These are phyloP conservation scores for Lucinisca nassula DNA, from an alignment of 2,888 invertebrate species.

Conservation along the genomic window DNA sequence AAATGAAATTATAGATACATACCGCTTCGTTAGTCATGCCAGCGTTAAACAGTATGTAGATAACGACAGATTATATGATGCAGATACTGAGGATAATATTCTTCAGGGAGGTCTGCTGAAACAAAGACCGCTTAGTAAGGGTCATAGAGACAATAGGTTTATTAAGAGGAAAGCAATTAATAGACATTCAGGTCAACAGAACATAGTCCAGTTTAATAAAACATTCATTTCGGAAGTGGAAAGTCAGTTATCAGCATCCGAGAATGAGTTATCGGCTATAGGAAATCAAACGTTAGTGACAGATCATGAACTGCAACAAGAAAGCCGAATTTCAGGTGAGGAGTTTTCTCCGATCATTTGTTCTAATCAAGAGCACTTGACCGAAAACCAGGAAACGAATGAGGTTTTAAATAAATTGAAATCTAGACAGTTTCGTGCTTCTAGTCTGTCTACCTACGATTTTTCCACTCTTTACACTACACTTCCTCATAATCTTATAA, in stretches of 20 bases:
- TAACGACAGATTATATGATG: conserved; percentile 15
- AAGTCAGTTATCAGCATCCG: background rate
- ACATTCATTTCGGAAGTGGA: background rate
- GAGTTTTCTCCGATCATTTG: conserved; percentile 32
- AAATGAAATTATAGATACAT: background rate
- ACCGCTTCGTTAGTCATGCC: background rate
- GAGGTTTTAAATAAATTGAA: too few relatives aligned
- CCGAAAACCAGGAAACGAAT: background rate
- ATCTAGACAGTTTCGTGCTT: too few relatives aligned
- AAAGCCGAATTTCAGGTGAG: conserved; percentile 26
- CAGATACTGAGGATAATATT: conserved; percentile 23
- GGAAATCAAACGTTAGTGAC: background rate
- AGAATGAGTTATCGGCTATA: background rate
- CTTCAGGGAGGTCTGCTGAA: background rate
- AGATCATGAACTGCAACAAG: conserved; percentile 30
- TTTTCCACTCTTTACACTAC: too few relatives aligned
- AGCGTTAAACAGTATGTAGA: background rate
- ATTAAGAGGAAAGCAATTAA: background rate
- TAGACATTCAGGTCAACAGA: too few relatives aligned
- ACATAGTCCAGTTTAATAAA: background rate
- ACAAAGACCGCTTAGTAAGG: background rate
- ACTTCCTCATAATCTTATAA: too few relatives aligned
- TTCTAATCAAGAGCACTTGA: background rate
- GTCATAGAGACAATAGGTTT: background rate
- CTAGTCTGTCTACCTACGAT: too few relatives aligned